phyloP scores from a whole-genome alignment of 2,113 vertebrate genomes.

The Callospermophilus lateralis region DNA sequence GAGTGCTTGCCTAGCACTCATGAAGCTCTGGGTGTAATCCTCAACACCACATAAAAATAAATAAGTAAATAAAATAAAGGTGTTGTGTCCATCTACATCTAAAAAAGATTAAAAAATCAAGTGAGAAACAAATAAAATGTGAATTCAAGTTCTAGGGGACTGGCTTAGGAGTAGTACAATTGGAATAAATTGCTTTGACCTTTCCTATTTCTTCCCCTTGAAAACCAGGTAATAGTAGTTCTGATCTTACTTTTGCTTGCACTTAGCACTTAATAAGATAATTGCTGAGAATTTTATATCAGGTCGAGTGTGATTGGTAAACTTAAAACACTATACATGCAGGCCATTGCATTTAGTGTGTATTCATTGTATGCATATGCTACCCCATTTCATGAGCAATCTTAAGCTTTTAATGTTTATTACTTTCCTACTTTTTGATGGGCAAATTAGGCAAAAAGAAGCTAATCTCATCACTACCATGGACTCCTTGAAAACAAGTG shows the following conservation, averaged over 20 bases:
- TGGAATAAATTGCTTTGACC: not conserved
- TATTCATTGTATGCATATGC: not conserved
- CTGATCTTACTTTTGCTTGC: conserved; percentile 16
- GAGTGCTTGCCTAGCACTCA: no score
- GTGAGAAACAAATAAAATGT: not conserved
- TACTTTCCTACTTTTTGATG: not conserved
- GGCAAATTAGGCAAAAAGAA: not conserved
- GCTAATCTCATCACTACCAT: not conserved
- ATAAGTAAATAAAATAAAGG: no score
- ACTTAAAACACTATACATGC: not conserved
- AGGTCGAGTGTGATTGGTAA: not conserved
- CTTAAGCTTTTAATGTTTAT: not conserved
- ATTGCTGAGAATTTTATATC: not conserved
- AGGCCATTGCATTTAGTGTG: not conserved
- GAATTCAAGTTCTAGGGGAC: not conserved
- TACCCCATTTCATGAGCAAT: not conserved
- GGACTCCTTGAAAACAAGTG: not conserved
- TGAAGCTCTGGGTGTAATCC: no score
- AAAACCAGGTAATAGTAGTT: conserved; percentile 31
- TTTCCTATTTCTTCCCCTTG: not conserved
- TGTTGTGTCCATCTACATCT: no score
- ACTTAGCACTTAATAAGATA: not conserved
- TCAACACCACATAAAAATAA: no score
- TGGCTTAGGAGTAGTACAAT: not conserved
- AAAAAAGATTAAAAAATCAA: not conserved